Evolutionary conservation across 2,888 invertebrate genomes (phyloP).

Genomic region (Germaria angustata): DNA sequence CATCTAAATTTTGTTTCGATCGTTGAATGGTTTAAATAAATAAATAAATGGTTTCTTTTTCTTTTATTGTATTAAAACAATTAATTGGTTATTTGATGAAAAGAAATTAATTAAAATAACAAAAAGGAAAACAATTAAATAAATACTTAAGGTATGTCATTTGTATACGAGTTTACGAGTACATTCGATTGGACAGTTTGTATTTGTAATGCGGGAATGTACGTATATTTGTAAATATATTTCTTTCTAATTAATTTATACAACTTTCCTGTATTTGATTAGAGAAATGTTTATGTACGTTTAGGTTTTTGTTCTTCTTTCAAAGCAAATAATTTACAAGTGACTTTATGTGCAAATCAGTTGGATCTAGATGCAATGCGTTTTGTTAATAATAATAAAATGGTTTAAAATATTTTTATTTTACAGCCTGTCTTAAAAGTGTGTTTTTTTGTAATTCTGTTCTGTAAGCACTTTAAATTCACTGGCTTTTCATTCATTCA

Average conservation of each 20-base stretch:
- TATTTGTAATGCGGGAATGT: neutral
- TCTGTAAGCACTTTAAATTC: slow-evolving; percentile 55
- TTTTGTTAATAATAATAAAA: slow-evolving; percentile 7
- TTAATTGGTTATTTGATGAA: neutral
- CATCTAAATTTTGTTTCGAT: slow-evolving; percentile 77
- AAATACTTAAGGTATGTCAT: neutral
- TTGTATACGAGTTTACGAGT: neutral
- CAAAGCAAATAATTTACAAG: slow-evolving; percentile 54
- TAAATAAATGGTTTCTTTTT: neutral
- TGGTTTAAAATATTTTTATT: neutral
- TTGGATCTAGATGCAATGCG: slow-evolving; percentile 39
- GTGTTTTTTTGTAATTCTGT: slow-evolving; percentile 33
- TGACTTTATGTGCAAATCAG: slow-evolving; percentile 47
- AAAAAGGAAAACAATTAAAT: neutral
- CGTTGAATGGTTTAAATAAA: slow-evolving; percentile 34
- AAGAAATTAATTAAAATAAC: neutral
- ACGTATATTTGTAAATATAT: neutral
- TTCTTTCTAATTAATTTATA: neutral
- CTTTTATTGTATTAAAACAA: neutral
- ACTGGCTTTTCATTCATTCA: slow-evolving; percentile 1
- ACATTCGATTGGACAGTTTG: neutral
- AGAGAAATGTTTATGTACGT: neutral
- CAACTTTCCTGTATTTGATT: neutral
- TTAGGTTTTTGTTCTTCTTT: slow-evolving; percentile 5
- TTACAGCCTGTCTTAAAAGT: slow-evolving; percentile 6